Evolutionary conservation across 2,113 vertebrate genomes (phyloP).

Genomic region (Gymnarchus niloticus): DNA sequence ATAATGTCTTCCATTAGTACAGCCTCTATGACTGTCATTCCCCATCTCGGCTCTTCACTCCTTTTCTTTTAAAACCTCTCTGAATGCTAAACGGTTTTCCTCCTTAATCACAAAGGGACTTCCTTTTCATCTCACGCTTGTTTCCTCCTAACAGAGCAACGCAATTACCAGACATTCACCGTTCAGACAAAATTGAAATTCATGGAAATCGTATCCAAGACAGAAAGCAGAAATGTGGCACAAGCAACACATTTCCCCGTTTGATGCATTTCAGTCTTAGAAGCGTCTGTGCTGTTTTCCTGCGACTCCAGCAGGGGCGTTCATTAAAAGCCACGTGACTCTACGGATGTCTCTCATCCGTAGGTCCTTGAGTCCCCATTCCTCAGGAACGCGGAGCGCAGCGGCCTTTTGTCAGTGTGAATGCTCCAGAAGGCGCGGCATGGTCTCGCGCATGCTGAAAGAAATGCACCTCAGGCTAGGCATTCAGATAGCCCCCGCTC

Average conservation of each 20-base stretch:
- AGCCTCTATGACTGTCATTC: not conserved
- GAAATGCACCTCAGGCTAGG: not conserved
- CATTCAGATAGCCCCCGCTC: not conserved
- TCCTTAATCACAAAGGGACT: not conserved
- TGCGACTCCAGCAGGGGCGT: not conserved
- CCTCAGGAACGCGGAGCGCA: not conserved
- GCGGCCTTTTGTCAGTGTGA: not conserved
- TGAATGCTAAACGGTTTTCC: not conserved
- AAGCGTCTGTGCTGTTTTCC: not conserved
- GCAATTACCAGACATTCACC: conserved; percentile 3
- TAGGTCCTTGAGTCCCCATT: not conserved
- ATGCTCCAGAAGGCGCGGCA: not conserved
- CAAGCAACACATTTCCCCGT: not conserved
- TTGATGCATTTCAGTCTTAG: not conserved
- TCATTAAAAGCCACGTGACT: not conserved
- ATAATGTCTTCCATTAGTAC: conserved; percentile 5
- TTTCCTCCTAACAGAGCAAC: not conserved
- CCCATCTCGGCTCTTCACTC: not conserved
- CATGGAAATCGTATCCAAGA: not conserved
- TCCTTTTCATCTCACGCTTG: not conserved
- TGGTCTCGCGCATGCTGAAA: not conserved
- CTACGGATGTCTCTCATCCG: not conserved
- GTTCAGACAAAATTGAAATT: not conserved
- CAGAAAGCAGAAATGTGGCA: not conserved
- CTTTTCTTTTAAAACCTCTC: not conserved